Evolutionary conservation across 2,113 vertebrate species (phyloP).

Genomic region (Felis chaus): DNA sequence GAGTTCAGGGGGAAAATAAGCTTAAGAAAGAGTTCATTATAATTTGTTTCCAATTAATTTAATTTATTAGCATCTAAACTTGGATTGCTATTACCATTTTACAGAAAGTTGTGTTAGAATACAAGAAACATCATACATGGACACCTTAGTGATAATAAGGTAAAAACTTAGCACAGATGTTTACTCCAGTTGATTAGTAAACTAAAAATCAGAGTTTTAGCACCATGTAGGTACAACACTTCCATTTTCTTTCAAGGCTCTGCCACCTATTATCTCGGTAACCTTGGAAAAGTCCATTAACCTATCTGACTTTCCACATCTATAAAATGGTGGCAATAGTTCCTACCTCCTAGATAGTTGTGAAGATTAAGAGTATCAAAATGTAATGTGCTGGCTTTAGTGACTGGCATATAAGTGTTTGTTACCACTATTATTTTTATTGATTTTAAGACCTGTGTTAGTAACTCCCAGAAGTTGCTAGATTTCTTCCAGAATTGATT

Average conservation of each 20-base stretch:
- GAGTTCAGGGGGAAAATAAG: background rate
- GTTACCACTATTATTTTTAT: background rate
- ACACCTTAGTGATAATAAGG: background rate
- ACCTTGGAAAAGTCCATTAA: background rate
- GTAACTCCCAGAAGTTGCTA: background rate
- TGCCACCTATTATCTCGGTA: background rate
- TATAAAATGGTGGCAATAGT: background rate
- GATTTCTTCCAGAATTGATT: background rate
- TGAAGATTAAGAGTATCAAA: constrained; percentile 15
- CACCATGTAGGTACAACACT: background rate
- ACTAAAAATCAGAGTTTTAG: background rate
- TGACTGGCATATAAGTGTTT: background rate
- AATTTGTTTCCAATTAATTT: constrained; percentile 48
- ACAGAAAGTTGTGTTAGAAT: constrained; percentile 25
- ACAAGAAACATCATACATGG: background rate
- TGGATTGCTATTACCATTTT: background rate
- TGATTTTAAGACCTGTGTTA: constrained; percentile 38
- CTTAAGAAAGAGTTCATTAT: constrained; percentile 19
- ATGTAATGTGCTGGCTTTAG: background rate
- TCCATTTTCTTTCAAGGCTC: background rate
- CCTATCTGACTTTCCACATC: background rate
- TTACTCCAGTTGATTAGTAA: background rate
- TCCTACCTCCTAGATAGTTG: background rate
- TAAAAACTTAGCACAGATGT: background rate
- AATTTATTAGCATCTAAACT: constrained; percentile 28